Conservation (phyloP, 2,797 vertebrate genomes). For the Trematomus bernacchii region DNA sequence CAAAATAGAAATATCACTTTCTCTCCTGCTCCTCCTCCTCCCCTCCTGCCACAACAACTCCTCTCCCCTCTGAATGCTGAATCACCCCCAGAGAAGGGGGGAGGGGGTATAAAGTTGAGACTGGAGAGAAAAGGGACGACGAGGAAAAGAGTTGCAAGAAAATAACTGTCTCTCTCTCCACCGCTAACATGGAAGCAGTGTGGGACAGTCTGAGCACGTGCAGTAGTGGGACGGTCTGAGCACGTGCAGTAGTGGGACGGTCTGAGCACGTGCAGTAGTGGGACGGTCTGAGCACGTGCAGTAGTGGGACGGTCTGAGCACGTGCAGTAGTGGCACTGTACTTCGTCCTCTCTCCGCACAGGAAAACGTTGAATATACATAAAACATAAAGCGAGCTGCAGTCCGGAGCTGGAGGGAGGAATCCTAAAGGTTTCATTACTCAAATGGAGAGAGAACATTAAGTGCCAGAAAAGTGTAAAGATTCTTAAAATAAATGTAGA, state of each 20-base stretch:
- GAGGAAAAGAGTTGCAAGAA: not conserved
- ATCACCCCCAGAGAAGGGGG: conserved; percentile 32
- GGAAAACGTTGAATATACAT: conserved; percentile 33
- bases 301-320: too few species aligned
- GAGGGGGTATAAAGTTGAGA: not conserved
- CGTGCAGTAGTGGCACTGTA: not conserved
- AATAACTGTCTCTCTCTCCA: not conserved
- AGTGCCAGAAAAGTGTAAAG: not conserved
- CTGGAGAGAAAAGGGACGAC: not conserved
- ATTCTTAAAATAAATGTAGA: not conserved
- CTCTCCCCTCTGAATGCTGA: conserved; percentile 51
- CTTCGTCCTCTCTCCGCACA: too few species aligned
- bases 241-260: not conserved
- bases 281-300: too few species aligned
- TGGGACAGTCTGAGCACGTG: not conserved
- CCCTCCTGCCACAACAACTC: conserved; percentile 23
- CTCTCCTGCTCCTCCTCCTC: conserved; percentile 23
- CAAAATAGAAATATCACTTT: conserved; percentile 74
- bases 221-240: not conserved
- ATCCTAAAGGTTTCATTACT: not conserved
- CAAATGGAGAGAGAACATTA: not conserved
- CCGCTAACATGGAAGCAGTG: not conserved
- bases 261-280: not conserved
- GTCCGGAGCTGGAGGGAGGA: conserved; percentile 8
- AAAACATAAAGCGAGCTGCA: conserved; percentile 51